These are phyloP conservation scores for Pseudochromis fuscus DNA, from an alignment of 2,797 vertebrate species.

Conservation along the genomic window DNA sequence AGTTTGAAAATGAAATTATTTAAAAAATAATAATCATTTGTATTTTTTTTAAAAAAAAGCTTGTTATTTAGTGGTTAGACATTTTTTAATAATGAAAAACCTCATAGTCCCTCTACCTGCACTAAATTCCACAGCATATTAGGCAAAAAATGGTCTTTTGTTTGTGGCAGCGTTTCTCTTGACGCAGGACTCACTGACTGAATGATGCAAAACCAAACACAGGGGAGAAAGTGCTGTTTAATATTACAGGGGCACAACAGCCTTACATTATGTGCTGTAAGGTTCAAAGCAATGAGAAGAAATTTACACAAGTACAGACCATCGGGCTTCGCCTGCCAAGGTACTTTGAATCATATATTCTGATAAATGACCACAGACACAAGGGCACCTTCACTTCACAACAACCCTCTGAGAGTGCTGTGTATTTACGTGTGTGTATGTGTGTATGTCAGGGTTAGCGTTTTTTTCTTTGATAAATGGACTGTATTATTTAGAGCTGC, in stretches of 20 bases:
- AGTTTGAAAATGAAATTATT: neutral
- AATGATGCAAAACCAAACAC: slow-evolving; percentile 49
- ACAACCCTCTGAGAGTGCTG: slow-evolving; percentile 36
- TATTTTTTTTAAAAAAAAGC: neutral
- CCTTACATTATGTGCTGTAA: slow-evolving; percentile 30
- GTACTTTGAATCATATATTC: slow-evolving; percentile 63
- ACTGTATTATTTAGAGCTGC: slow-evolving; percentile 70
- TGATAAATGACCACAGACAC: slow-evolving; percentile 75
- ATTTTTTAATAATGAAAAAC: slow-evolving; percentile 6
- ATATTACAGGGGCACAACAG: slow-evolving; percentile 28
- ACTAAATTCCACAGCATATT: neutral
- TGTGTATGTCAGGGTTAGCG: slow-evolving; percentile 55
- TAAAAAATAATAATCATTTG: too few species aligned
- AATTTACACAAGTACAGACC: slow-evolving; percentile 45
- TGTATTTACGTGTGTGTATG: slow-evolving; percentile 25
- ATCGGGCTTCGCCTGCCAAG: slow-evolving; percentile 39
- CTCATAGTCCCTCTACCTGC: neutral
- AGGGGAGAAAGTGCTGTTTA: slow-evolving; percentile 30
- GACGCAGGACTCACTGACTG: slow-evolving; percentile 17
- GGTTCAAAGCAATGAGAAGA: slow-evolving; percentile 54
- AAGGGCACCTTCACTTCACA: slow-evolving; percentile 76
- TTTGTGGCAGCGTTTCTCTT: slow-evolving; percentile 18
- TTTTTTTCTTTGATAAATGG: slow-evolving; percentile 75
- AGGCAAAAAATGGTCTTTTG: neutral
- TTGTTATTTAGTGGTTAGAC: neutral